Evolutionary conservation across 1,140 invertebrate species (phyloP), one percentile per base, ranked within the genome.

Genomic region (Phymastichus coffea): DNA sequence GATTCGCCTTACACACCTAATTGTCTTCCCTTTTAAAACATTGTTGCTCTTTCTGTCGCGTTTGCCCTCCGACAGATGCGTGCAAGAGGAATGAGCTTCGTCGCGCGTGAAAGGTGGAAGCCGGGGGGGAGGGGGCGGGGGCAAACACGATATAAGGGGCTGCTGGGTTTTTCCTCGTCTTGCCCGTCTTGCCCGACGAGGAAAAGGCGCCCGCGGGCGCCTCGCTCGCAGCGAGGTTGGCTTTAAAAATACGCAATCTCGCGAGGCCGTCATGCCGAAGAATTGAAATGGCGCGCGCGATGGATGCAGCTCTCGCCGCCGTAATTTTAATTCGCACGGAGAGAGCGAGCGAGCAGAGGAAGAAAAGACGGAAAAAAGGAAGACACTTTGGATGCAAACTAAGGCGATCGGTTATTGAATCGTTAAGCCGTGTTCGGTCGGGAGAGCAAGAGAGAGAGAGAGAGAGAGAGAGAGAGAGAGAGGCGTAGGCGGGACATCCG

Each of bases 241-340:
- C 74, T 74, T 79, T 80, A 80, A 80, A 80, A 80, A 80, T 80
- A 80, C 78, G 78, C 78, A 80, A 80, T 80, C 77, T 80, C 57
- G 76, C 69, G 70, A 73, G 62, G 68, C 69, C 69, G 75, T 80
- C 78, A 79, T 71, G 78, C 78, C 77, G 78, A 80, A 80, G 76
- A 80, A 80, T 80, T 80, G 78, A 79, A 79, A 80, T 79, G n/a
- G n/a, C n/a, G n/a, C n/a, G 75, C 74, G 72, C 68, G 74, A 71
- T 51, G 22, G 37, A 12, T n/a, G 22, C 17, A 40, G 58, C 61
- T n/a, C n/a, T n/a, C n/a, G n/a, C n/a, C n/a, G n/a, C n/a, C n/a
- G n/a, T n/a, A n/a, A n/a, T n/a, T n/a, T n/a, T n/a, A n/a, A n/a
- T n/a, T n/a, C 20, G 15, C 4, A 14, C 20, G 33, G 19, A 6